A percentile compares a stretch with the other conserved stretches of the same genome.
phyloP scores from a whole-genome alignment of 2,113 vertebrate genomes.

The Brachypteracias leptosomus region DNA sequence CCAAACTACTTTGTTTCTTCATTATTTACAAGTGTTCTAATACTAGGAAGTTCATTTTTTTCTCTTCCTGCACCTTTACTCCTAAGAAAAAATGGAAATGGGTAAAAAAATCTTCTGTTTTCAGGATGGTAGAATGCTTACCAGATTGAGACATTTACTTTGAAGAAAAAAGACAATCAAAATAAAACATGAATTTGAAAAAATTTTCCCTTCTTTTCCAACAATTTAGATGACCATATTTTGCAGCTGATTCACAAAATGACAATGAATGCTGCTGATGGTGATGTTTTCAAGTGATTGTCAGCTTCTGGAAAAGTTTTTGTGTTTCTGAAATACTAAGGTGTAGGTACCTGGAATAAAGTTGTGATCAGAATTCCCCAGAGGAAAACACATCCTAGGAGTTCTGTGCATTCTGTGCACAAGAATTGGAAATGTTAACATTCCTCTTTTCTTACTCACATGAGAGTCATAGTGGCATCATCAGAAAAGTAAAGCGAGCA shows the following conservation, averaged over 20 bases:
- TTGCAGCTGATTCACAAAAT: neutral
- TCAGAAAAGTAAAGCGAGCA: neutral
- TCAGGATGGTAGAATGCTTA: neutral
- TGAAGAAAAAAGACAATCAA: neutral
- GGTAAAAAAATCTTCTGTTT: neutral
- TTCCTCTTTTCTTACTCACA: neutral
- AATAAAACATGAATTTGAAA: neutral
- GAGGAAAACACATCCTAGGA: accelerated
- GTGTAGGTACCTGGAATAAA: neutral
- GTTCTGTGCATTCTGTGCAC: neutral
- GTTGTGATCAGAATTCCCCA: neutral
- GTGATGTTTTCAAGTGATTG: neutral
- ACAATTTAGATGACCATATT: neutral
- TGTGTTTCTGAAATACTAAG: neutral
- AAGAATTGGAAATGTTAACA: neutral
- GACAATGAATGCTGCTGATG: neutral
- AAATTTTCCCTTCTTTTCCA: neutral
- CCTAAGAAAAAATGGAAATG: neutral
- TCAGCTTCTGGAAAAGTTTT: neutral
- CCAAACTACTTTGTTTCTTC: neutral
- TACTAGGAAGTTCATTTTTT: neutral
- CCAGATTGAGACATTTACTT: neutral
- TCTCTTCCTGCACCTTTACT: neutral
- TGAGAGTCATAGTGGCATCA: neutral
- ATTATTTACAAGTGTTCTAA: neutral